phyloP scores from a whole-genome alignment of 1,140 invertebrate genomes.

The Heliconius hermathena region DNA sequence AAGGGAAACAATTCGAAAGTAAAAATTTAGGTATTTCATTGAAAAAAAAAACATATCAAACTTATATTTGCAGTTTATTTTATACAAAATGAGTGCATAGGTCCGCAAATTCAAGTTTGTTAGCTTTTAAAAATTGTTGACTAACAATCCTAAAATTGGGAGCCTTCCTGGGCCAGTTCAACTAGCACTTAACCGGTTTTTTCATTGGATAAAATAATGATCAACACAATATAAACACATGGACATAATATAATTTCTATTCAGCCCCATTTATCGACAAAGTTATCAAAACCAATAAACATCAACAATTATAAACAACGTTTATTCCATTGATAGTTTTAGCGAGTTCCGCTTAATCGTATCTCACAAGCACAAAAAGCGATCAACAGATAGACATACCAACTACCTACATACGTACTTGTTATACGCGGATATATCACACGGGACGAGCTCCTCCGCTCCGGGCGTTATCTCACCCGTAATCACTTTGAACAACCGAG shows the following conservation, averaged over 20 bases:
- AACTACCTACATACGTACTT: neutral
- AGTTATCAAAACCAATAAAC: neutral
- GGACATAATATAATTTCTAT: neutral
- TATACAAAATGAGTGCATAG: too few relatives aligned
- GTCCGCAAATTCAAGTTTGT: too few relatives aligned
- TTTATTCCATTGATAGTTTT: neutral
- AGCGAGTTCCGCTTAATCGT: conserved; percentile 27
- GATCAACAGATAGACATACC: conserved; percentile 35
- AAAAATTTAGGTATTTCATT: too few relatives aligned
- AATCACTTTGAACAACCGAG: conserved; percentile 80
- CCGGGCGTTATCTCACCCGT: conserved; percentile 66
- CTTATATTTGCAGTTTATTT: too few relatives aligned
- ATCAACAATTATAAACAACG: neutral
- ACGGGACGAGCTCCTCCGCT: conserved; percentile 62
- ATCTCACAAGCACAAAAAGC: conserved; percentile 30
- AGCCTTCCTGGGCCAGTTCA: too few relatives aligned
- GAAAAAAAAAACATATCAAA: too few relatives aligned
- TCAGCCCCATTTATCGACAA: neutral
- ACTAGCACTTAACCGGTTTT: too few relatives aligned
- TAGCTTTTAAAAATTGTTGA: too few relatives aligned
- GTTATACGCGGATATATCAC: conserved; percentile 48
- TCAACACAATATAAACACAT: neutral
- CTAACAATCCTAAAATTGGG: too few relatives aligned
- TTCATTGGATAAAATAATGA: neutral
- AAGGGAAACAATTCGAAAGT: too few relatives aligned